Conservation (phyloP, 2,797 vertebrate genomes). For the Tangara arthus region DNA sequence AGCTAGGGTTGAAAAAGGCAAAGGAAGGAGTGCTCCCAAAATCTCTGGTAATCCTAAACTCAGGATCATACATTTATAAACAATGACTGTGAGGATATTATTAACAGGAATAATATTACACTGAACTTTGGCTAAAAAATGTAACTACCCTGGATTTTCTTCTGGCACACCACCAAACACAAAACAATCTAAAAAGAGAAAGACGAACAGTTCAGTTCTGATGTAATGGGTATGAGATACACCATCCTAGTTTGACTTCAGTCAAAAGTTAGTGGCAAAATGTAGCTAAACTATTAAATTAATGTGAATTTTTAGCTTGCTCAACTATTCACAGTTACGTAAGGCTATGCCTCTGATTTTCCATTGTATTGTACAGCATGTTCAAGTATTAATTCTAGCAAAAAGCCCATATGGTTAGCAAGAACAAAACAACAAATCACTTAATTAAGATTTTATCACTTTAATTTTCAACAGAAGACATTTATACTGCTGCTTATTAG, state of each 20-base stretch:
- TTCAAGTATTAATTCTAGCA: slow-evolving; percentile 31
- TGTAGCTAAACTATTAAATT: not conserved
- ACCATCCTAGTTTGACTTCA: not conserved
- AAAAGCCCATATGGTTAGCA: slow-evolving; percentile 40
- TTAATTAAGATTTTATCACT: slow-evolving; percentile 51
- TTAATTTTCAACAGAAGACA: slow-evolving; percentile 32
- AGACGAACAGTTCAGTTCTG: not conserved
- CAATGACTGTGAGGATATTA: not conserved
- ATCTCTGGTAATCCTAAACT: not conserved
- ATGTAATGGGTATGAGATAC: slow-evolving; percentile 52
- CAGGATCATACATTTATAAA: not conserved
- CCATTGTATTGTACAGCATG: slow-evolving; percentile 11
- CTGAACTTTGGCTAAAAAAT: not conserved
- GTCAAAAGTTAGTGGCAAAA: not conserved
- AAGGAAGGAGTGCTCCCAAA: not conserved
- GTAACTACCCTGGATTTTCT: not conserved
- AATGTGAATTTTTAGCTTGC: not conserved
- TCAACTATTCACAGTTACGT: not conserved
- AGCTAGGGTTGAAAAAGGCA: not conserved
- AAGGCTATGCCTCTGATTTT: slow-evolving; percentile 19
- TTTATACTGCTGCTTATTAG: slow-evolving; percentile 13
- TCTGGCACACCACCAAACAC: not conserved
- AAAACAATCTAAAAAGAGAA: not conserved
- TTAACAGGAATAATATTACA: not conserved
- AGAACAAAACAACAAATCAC: slow-evolving; percentile 50